Percentiles rank a stretch among this genome's conserved stretches.
Conservation (phyloP, 1,140 invertebrate genomes). For the Zophobas morio region DNA sequence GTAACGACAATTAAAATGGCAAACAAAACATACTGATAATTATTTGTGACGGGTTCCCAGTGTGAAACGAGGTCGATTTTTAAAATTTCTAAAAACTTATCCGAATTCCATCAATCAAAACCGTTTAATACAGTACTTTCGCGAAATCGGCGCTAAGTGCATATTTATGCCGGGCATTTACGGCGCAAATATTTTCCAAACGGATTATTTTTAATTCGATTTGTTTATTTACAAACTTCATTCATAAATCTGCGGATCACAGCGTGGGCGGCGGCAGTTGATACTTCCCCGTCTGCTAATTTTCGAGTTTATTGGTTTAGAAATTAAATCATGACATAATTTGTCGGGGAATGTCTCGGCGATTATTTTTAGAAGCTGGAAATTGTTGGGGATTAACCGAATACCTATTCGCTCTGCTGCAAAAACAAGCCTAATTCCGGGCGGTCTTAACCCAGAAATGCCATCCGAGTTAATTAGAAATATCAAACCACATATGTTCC, state of each 20-base stretch:
- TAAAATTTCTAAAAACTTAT: too few relatives aligned
- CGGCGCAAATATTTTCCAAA: constrained; percentile 23
- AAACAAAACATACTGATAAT: too few relatives aligned
- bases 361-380: too few relatives aligned
- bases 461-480: too few relatives aligned
- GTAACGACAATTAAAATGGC: too few relatives aligned
- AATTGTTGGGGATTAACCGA: too few relatives aligned
- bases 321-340: neutral
- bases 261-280: neutral
- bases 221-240: constrained; percentile 29
- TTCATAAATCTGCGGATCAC: constrained; percentile 17
- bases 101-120: neutral
- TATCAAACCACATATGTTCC: too few relatives aligned
- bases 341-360: neutral
- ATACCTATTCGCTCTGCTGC: too few relatives aligned
- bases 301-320: neutral
- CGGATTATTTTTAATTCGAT: constrained; percentile 17
- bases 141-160: constrained; percentile 1
- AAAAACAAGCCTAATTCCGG: too few relatives aligned
- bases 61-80: too few relatives aligned
- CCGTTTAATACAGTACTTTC: neutral
- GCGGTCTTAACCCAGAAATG: too few relatives aligned
- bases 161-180: constrained; percentile 3
- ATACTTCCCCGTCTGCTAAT: constrained; percentile 6
- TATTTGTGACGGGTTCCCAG: too few relatives aligned